Base-by-base conservation (phyloP, 2,888 invertebrate genomes). In the Macropis europaea region DNA sequence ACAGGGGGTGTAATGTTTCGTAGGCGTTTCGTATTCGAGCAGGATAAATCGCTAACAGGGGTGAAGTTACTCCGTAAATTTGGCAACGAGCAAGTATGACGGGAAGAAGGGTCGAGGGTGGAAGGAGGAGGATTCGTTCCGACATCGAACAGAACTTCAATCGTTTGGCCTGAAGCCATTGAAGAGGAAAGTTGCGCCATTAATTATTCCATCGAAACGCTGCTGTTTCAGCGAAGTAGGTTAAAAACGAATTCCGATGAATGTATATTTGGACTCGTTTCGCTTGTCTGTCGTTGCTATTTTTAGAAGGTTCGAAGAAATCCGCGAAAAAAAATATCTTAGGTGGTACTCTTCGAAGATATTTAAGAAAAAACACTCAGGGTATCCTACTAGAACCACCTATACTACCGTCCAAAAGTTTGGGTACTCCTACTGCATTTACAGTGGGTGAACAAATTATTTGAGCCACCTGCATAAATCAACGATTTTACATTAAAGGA, bases 141-240 rank as follows among this genome's bases (percentile, higher is more conserved):
- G 7, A 13, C 32, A 4, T 24, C 32, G 17, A 19, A 30, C n/a
- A 30, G 36, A 15, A 15, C 34, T 30, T 24, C 24, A 40, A 61
- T 61, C 66, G 66, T 47, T 61, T 67, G 66, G 61, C 45, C 53
- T 5, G 53, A 22, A 19, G 61, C 61, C 66, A 67, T 61, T 45
- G 13, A 13, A 1, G 11, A 11, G 45, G 30, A 32, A 67, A 67
- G 30, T 61, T 38, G 45, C 13, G 19, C 40, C 38, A 67, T 54
- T 63, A 48, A 47, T 63, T 63, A 63, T 56, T 63, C 38, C 30
- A 63, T 63, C 30, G 38, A 30, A 26, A 47, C 22, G 40, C 22
- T 32, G 40, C 7, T 17, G 15, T 24, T 15, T 45, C 2, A 4
- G 22, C 28, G 38, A 30, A 32, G 7, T 28, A 9, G 52, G 26